Conservation (phyloP, 53 echinoderm and acorn worm species). For the Mesocentrotus franciscanus region DNA sequence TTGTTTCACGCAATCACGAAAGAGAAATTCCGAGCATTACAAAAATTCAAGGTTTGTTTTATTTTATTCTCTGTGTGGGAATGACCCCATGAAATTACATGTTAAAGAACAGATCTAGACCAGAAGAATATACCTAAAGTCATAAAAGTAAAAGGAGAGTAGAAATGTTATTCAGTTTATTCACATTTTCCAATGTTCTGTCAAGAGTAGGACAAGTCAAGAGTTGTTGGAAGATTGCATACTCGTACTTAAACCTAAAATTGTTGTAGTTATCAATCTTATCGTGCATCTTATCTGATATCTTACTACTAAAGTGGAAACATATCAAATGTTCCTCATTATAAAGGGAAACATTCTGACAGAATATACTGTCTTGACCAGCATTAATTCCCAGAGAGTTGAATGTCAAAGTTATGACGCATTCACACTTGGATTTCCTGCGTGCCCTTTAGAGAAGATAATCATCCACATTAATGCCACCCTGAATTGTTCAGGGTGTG, state of each 20-base stretch:
- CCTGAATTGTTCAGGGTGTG: neutral
- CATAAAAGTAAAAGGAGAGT: too few species aligned
- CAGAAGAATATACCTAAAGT: too few species aligned
- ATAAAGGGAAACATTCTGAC: neutral
- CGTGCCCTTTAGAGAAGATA: neutral
- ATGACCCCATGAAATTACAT: too few species aligned
- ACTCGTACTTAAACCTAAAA: neutral
- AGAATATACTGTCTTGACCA: neutral
- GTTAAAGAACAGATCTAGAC: too few species aligned
- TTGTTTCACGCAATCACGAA: too few species aligned
- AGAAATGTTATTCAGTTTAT: too few species aligned
- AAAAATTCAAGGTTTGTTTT: too few species aligned
- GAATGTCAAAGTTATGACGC: constrained; percentile 12
- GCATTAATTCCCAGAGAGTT: neutral
- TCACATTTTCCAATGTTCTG: too few species aligned
- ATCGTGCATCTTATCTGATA: neutral
- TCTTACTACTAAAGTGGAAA: neutral
- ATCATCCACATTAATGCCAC: neutral
- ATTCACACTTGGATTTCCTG: constrained; percentile 29
- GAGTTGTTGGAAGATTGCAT: too few species aligned
- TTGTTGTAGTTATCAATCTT: neutral
- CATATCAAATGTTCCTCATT: neutral
- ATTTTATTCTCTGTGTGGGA: too few species aligned
- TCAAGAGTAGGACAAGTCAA: too few species aligned
- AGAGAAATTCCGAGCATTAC: too few species aligned